phyloP scores from a whole-genome alignment of 1,140 invertebrate genomes.

The Andricus grossulariae region DNA sequence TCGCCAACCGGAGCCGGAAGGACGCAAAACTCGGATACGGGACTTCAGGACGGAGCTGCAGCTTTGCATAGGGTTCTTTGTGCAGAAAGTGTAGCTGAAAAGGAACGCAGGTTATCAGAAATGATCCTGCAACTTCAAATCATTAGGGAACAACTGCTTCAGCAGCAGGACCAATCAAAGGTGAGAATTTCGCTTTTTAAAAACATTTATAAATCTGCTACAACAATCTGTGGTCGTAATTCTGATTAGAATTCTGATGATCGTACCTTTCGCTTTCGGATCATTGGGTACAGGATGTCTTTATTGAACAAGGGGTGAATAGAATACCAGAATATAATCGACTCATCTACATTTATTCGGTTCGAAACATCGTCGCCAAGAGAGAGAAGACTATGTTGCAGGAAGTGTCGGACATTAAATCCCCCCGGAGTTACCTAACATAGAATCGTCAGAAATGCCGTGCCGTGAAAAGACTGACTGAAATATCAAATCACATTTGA shows the following conservation, averaged over 20 bases:
- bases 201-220: not conserved
- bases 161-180: slow-evolving; percentile 77
- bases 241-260: not conserved
- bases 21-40: slow-evolving; percentile 65
- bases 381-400: slow-evolving; percentile 51
- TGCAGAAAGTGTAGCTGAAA: slow-evolving; percentile 83
- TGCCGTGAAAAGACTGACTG: slow-evolving; percentile 54
- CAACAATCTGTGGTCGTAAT: no score
- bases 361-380: slow-evolving; percentile 2
- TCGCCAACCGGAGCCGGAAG: slow-evolving; percentile 66
- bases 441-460: slow-evolving; percentile 46
- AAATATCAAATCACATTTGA: slow-evolving; percentile 58
- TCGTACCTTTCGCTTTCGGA: slow-evolving; percentile 3
- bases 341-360: slow-evolving; percentile 16
- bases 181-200: slow-evolving; percentile 55
- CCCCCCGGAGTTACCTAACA: slow-evolving; percentile 44
- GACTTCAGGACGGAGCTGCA: slow-evolving; percentile 77
- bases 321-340: slow-evolving; percentile 5
- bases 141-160: slow-evolving; percentile 85
- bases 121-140: slow-evolving; percentile 89
- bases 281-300: slow-evolving; percentile 9
- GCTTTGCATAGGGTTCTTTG: slow-evolving; percentile 82
- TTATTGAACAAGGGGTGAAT: not conserved
- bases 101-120: slow-evolving; percentile 86
- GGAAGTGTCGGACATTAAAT: slow-evolving; percentile 55